Percentiles rank a stretch among this genome's conserved stretches.
Evolutionary conservation across 2,888 invertebrate species (phyloP).

Genomic region (Tenthredo amoena): DNA sequence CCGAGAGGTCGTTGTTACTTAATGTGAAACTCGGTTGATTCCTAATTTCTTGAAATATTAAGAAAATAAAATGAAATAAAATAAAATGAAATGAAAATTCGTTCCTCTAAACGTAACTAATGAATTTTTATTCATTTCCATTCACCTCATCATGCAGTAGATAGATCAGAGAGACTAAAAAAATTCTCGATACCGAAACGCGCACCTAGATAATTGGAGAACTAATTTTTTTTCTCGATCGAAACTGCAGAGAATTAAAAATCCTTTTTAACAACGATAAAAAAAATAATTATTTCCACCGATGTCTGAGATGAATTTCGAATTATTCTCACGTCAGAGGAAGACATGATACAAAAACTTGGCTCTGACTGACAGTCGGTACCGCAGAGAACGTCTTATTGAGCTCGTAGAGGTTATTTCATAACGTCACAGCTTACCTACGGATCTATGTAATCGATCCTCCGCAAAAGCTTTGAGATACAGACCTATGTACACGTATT

Average conservation of each 20-base stretch:
- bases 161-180: neutral
- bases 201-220: neutral
- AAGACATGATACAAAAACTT: neutral
- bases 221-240: neutral
- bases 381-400: neutral
- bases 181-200: neutral
- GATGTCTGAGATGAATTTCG: neutral
- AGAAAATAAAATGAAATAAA: neutral
- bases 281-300: neutral
- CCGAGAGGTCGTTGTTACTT: slow-evolving; percentile 44
- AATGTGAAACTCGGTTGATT: slow-evolving; percentile 43
- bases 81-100: neutral
- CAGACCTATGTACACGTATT: neutral
- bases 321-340: neutral
- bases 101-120: neutral
- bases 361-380: slow-evolving; percentile 37
- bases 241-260: neutral
- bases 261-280: neutral
- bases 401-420: neutral
- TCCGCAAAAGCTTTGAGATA: neutral
- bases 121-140: neutral
- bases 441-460: slow-evolving; percentile 20
- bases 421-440: neutral
- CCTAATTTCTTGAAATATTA: slow-evolving; percentile 23
- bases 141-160: neutral